phyloP scores from a whole-genome alignment of 2,797 vertebrate genomes.

The Peromyscus nudipes region DNA sequence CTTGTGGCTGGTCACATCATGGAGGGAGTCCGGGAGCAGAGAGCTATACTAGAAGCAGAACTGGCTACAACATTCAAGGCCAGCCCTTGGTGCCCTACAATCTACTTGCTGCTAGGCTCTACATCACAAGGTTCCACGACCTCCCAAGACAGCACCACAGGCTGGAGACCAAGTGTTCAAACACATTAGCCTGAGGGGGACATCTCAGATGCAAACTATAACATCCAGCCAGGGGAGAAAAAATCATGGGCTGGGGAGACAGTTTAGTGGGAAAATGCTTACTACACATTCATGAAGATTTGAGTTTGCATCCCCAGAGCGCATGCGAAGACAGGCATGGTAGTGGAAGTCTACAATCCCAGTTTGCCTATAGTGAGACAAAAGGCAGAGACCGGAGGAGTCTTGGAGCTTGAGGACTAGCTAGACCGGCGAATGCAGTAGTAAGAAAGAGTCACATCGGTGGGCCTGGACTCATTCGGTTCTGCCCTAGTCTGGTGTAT shows the following conservation, averaged over 20 bases:
- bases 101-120: neutral
- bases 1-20: neutral
- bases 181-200: neutral
- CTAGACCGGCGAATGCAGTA: neutral
- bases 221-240: neutral
- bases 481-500: too few species aligned
- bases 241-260: neutral
- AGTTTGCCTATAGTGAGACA: neutral
- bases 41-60: neutral
- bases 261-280: neutral
- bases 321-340: neutral
- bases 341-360: neutral
- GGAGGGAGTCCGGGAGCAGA: neutral
- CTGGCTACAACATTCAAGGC: neutral
- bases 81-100: neutral
- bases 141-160: neutral
- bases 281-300: neutral
- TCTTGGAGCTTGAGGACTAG: neutral
- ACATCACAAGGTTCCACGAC: neutral
- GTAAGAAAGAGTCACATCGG: neutral
- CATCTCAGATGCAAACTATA: neutral
- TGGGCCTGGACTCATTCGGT: neutral
- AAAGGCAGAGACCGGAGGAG: neutral
- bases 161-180: neutral
- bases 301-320: neutral